These are phyloP conservation scores for Orthosia gothica DNA, from an alignment of 2,888 invertebrate genomes.

Conservation along the genomic window DNA sequence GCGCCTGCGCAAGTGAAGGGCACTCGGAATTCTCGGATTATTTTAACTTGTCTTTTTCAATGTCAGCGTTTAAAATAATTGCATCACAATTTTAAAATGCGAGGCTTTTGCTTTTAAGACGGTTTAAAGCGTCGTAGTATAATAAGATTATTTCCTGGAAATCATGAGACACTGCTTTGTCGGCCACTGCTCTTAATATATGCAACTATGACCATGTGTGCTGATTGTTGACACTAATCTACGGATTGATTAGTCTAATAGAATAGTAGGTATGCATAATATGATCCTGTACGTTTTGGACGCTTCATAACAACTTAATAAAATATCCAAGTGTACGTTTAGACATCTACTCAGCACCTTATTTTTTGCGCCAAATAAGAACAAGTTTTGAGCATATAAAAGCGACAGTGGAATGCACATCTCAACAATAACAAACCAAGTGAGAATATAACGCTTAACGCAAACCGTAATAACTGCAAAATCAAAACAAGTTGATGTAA, in stretches of 20 bases:
- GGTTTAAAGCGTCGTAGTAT: slow-evolving; percentile 85
- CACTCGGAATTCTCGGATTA: slow-evolving; percentile 90
- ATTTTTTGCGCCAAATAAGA: slow-evolving; percentile 6
- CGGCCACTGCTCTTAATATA: slow-evolving; percentile 65
- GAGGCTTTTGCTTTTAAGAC: slow-evolving; percentile 89
- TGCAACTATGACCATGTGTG: slow-evolving; percentile 47
- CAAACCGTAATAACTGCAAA: slow-evolving; percentile 45
- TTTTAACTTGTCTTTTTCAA: slow-evolving; percentile 91
- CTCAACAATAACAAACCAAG: slow-evolving; percentile 2
- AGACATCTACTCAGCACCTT: not conserved
- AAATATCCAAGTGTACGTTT: slow-evolving; percentile 29
- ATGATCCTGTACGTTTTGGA: slow-evolving; percentile 8
- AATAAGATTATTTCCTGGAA: slow-evolving; percentile 90
- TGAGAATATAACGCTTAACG: slow-evolving; percentile 21
- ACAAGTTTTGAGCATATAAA: slow-evolving; percentile 16
- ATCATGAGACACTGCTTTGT: slow-evolving; percentile 84
- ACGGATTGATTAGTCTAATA: slow-evolving; percentile 50
- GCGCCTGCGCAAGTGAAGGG: slow-evolving; percentile 88
- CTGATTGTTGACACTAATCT: slow-evolving; percentile 47
- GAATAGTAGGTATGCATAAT: slow-evolving; percentile 24
- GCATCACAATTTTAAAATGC: slow-evolving; percentile 91
- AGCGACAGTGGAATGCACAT: slow-evolving; percentile 8
- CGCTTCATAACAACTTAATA: slow-evolving; percentile 2
- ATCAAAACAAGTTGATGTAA: slow-evolving; percentile 64
- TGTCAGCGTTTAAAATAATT: slow-evolving; percentile 92